Evolutionary conservation across 2,888 invertebrate genomes (phyloP).

Genomic region (Chloromyia formosa): DNA sequence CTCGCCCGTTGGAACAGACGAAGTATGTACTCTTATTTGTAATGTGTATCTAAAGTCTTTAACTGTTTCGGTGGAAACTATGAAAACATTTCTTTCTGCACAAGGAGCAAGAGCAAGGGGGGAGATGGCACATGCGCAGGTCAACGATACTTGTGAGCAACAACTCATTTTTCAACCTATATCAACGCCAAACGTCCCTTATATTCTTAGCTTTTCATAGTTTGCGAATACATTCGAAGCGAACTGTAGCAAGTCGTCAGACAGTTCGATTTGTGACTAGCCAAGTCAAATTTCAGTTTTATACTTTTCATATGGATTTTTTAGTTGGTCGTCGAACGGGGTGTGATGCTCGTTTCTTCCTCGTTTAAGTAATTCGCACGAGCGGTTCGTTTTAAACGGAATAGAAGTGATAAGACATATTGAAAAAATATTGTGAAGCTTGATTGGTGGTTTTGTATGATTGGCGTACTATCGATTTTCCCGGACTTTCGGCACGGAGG

Average conservation of each 20-base stretch:
- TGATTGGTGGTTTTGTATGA: slow-evolving; percentile 27
- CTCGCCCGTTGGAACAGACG: too few relatives aligned
- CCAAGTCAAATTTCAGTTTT: too few relatives aligned
- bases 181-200: slow-evolving; percentile 5
- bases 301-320: too few relatives aligned
- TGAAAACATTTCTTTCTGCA: background rate
- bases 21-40: too few relatives aligned
- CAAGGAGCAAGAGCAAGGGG: too few relatives aligned
- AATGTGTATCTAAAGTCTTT: background rate
- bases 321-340: too few relatives aligned
- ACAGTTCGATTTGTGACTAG: too few relatives aligned
- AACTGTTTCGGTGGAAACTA: background rate
- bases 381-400: too few relatives aligned
- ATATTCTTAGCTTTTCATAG: slow-evolving; percentile 22
- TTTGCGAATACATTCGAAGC: background rate
- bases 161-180: slow-evolving; percentile 36
- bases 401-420: too few relatives aligned
- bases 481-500: slow-evolving; percentile 33
- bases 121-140: slow-evolving; percentile 15
- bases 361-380: too few relatives aligned
- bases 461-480: slow-evolving; percentile 42
- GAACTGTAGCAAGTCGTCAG: background rate
- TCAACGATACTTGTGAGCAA: slow-evolving; percentile 24
- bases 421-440: too few relatives aligned
- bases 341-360: too few relatives aligned